Evolutionary conservation across 2,113 vertebrate species (phyloP).

Genomic region (Grantiella picta): DNA sequence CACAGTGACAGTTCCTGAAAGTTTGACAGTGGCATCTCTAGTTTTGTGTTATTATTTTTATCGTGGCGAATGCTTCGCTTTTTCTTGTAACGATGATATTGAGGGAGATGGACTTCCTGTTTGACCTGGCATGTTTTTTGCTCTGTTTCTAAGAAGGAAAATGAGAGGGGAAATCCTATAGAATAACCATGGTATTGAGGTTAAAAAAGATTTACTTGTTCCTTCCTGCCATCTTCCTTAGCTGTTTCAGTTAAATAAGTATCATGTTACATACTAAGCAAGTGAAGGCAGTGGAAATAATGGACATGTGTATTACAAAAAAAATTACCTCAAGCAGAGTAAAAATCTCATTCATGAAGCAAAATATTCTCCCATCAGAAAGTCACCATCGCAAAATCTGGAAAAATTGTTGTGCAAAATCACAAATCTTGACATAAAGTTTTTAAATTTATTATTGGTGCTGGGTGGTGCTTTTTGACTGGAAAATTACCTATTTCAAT

Average conservation of each 20-base stretch:
- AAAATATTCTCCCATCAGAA: neutral
- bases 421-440: neutral
- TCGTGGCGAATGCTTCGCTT: neutral
- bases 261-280: neutral
- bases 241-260: neutral
- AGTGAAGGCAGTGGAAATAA: neutral
- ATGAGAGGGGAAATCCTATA: neutral
- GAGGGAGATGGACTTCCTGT: neutral
- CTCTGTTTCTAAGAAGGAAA: neutral
- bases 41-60: neutral
- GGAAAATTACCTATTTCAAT: neutral
- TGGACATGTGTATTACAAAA: neutral
- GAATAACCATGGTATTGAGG: neutral
- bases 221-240: neutral
- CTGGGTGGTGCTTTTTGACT: neutral
- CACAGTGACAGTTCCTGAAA: neutral
- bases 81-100: neutral
- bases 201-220: neutral
- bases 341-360: neutral
- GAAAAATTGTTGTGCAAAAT: neutral
- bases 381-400: neutral
- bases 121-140: neutral
- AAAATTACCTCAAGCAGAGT: neutral
- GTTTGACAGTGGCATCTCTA: neutral
- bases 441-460: neutral